A percentile compares a stretch with the other conserved stretches of the same genome.
Evolutionary conservation across 2,113 vertebrate genomes (phyloP).

Genomic region (Cygnus buccinator): DNA sequence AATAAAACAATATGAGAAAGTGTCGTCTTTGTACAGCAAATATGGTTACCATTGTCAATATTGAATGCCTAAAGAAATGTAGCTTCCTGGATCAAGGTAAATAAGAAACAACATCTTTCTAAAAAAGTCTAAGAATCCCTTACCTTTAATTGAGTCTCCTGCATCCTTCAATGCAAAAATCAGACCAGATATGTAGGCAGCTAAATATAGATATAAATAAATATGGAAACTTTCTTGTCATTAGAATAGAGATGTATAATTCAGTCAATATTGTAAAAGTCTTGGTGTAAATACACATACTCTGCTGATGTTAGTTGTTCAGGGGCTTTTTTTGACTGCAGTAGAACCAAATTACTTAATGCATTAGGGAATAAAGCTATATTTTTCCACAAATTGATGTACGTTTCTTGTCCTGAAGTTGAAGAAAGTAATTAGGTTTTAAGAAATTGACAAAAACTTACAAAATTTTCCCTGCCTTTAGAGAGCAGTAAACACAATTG

Average conservation of each 20-base stretch:
- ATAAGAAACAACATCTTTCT: neutral
- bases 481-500: slow-evolving; percentile 36
- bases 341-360: slow-evolving; percentile 7
- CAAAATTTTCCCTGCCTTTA: neutral
- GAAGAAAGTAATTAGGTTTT: slow-evolving; percentile 54
- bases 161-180: neutral
- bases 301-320: neutral
- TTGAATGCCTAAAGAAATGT: neutral
- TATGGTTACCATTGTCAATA: neutral
- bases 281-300: neutral
- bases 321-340: neutral
- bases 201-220: neutral
- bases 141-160: neutral
- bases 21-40: neutral
- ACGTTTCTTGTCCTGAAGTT: neutral
- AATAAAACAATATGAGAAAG: neutral
- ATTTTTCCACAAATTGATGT: neutral
- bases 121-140: neutral
- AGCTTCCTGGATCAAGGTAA: neutral
- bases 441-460: slow-evolving; percentile 42
- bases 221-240: neutral
- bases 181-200: neutral
- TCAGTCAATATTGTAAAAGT: neutral
- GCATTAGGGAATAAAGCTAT: neutral
- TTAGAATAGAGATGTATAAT: neutral